Evolutionary conservation across 2,113 vertebrate genomes (phyloP).

Genomic region (Emydocephalus ijimae): DNA sequence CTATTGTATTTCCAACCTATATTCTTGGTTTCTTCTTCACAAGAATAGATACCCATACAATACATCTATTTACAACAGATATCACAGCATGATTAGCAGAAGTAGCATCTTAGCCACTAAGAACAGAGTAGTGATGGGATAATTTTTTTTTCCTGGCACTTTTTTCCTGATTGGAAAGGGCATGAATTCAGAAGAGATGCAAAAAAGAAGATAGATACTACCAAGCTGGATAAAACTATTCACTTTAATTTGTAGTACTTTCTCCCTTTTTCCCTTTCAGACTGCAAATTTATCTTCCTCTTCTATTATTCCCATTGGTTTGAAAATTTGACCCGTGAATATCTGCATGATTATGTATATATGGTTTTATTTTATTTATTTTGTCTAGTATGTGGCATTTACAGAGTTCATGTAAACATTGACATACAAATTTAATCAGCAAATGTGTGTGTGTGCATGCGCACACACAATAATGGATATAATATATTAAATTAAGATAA

Average conservation of each 20-base stretch:
- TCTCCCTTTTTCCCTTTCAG: not conserved
- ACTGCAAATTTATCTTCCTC: not conserved
- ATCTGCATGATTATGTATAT: not conserved
- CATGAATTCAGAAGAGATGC: not conserved
- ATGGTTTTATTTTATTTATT: not conserved
- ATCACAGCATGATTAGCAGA: not conserved
- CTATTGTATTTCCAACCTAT: constrained; percentile 6
- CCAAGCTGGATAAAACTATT: not conserved
- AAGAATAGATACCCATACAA: no score
- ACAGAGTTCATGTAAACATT: no score
- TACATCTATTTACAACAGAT: not conserved
- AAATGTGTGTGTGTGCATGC: not conserved
- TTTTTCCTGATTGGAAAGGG: not conserved
- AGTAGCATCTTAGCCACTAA: not conserved
- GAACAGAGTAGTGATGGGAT: not conserved
- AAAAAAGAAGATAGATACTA: not conserved
- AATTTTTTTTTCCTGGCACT: not conserved
- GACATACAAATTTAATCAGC: not conserved
- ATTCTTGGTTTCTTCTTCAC: not conserved
- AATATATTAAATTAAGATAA: no score
- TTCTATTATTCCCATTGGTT: not conserved
- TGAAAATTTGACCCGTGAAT: not conserved
- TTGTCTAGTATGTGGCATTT: not conserved
- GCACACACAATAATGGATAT: not conserved
- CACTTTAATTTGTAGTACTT: not conserved